Conservation (phyloP, 37 sponge, comb jelly and placozoan genomes). For the Bolinopsis microptera region DNA sequence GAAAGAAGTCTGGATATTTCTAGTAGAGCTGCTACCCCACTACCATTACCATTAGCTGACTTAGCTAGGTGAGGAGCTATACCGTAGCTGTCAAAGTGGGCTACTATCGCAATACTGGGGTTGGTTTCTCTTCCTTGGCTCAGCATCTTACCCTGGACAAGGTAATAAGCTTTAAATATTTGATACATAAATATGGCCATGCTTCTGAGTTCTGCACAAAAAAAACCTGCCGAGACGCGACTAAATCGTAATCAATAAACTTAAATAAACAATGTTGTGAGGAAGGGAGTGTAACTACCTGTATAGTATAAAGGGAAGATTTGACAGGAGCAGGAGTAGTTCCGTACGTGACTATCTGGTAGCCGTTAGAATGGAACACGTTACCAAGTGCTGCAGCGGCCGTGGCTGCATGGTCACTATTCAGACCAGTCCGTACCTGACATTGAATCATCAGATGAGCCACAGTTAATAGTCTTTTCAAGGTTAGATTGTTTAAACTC, state of each 20-base stretch:
- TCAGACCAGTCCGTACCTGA: constrained; percentile 38
- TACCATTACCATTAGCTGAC: constrained; percentile 82
- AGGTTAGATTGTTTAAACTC: too few relatives aligned
- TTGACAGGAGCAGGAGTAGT: constrained; percentile 9
- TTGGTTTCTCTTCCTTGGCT: constrained; percentile 74
- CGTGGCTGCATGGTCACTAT: constrained; percentile 50
- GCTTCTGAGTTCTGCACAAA: too few relatives aligned
- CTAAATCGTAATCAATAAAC: too few relatives aligned
- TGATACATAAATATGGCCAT: background rate
- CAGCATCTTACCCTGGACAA: constrained; percentile 76
- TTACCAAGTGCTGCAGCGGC: constrained; percentile 45
- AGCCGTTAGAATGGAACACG: constrained; percentile 51
- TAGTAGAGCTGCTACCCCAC: constrained; percentile 84
- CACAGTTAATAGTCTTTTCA: too few relatives aligned
- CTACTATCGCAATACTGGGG: constrained; percentile 82
- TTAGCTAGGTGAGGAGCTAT: constrained; percentile 75
- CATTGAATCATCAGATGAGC: background rate
- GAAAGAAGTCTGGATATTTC: constrained; percentile 86
- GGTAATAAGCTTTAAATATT: background rate
- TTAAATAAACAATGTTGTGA: too few relatives aligned
- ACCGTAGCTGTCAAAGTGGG: constrained; percentile 89
- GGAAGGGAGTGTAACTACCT: too few relatives aligned
- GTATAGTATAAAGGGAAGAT: constrained; percentile 12
- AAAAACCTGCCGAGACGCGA: too few relatives aligned
- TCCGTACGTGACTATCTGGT: constrained; percentile 43